Conservation (phyloP, 2,888 invertebrate species). For the Eupithecia vulgata region DNA sequence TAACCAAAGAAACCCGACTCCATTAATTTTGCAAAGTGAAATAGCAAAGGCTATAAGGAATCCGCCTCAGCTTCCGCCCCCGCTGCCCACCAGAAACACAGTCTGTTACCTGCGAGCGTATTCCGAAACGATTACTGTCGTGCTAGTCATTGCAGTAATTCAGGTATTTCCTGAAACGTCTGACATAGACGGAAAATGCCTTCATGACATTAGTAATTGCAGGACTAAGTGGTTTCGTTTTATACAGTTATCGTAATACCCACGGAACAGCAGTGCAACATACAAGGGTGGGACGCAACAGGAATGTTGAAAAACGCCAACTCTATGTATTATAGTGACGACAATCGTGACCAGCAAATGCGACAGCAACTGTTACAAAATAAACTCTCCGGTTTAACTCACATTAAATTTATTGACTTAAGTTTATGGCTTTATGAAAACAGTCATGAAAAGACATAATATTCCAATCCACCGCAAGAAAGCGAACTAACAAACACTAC, state of each 20-base stretch:
- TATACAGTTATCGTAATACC: background rate
- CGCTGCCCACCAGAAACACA: background rate
- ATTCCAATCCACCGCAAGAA: background rate
- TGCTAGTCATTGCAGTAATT: background rate
- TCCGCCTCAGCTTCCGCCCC: background rate
- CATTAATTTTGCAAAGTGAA: too few species aligned
- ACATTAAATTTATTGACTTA: background rate
- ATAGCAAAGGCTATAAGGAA: too few species aligned
- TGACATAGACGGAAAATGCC: background rate
- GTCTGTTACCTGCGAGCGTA: background rate
- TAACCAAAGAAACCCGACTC: too few species aligned
- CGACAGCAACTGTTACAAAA: background rate
- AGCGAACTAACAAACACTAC: background rate
- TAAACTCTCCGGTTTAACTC: background rate
- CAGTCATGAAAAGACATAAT: background rate
- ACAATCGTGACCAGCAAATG: background rate
- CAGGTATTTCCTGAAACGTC: background rate
- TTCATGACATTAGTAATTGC: background rate
- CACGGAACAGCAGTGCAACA: background rate
- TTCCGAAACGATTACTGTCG: background rate
- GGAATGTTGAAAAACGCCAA: background rate
- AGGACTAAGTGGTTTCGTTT: background rate
- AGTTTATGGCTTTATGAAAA: background rate
- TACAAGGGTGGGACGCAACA: background rate
- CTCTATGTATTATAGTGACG: background rate